phyloP scores from a whole-genome alignment of 1,140 invertebrate species.

The Bombus sylvicola region DNA sequence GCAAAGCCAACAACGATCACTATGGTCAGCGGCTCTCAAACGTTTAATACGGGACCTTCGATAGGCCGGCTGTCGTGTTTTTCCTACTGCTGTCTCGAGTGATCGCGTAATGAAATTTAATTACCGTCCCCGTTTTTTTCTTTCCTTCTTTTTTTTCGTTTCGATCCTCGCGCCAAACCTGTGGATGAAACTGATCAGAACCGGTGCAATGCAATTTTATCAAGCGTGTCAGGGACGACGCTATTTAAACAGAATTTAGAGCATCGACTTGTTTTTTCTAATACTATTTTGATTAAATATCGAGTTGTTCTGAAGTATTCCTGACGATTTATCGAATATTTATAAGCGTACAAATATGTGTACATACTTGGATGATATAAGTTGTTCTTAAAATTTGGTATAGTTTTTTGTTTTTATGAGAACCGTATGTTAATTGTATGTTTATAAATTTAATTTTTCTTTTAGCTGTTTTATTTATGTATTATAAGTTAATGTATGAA shows the following conservation, averaged over 20 bases:
- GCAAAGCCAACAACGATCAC: conserved; percentile 69
- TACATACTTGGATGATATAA: no score
- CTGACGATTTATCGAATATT: no score
- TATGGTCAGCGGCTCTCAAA: conserved; percentile 64
- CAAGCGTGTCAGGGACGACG: no score
- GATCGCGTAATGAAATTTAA: conserved; percentile 48
- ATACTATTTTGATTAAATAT: no score
- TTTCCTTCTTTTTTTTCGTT: not conserved
- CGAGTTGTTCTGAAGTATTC: not conserved
- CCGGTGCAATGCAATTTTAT: not conserved
- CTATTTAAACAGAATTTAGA: conserved; percentile 2
- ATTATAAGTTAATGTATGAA: no score
- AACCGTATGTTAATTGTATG: no score
- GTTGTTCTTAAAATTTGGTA: no score
- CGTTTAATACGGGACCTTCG: conserved; percentile 43
- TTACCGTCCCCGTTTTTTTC: conserved; percentile 11
- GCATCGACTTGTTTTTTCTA: not conserved
- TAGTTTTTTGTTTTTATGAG: no score
- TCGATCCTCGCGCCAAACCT: not conserved
- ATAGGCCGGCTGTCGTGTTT: conserved; percentile 22
- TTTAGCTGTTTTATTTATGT: no score
- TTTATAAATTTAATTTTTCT: no score
- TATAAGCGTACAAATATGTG: no score
- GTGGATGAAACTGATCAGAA: not conserved
- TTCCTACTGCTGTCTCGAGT: conserved; percentile 16